Percentiles rank a stretch among this genome's conserved stretches.
These are phyloP conservation scores for Macrotis lagotis DNA, from an alignment of 2,113 vertebrate species.

Conservation along the genomic window DNA sequence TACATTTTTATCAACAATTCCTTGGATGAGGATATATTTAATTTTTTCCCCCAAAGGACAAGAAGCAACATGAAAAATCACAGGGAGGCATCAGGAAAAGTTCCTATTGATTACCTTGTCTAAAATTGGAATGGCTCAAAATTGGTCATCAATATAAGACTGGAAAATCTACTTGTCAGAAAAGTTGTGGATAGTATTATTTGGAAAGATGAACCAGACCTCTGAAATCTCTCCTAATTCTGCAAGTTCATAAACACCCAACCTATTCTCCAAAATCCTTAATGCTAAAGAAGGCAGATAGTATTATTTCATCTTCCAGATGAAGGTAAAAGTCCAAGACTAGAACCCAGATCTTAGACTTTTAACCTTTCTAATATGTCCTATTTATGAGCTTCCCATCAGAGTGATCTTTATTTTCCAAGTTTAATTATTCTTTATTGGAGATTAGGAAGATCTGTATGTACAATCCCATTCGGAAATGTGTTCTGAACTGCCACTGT, in stretches of 20 bases:
- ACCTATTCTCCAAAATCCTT: neutral
- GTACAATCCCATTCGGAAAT: conserved; percentile 26
- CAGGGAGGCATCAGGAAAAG: too few relatives aligned
- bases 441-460: conserved; percentile 27
- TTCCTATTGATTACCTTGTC: too few relatives aligned
- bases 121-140: too few relatives aligned
- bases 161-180: neutral
- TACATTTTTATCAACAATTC: neutral
- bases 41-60: neutral
- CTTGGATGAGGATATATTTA: neutral
- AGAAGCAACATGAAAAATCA: neutral
- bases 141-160: neutral
- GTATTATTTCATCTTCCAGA: neutral
- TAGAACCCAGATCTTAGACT: neutral
- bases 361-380: neutral
- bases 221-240: neutral
- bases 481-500: neutral
- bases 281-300: neutral
- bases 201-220: neutral
- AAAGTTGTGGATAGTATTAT: neutral
- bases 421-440: conserved; percentile 28
- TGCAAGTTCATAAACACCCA: neutral
- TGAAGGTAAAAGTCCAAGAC: neutral
- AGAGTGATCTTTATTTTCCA: conserved; percentile 14
- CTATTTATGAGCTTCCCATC: neutral